Percentiles rank a stretch among this genome's conserved stretches.
phyloP scores from a whole-genome alignment of 2,113 vertebrate genomes.

The Engystomops pustulosus region DNA sequence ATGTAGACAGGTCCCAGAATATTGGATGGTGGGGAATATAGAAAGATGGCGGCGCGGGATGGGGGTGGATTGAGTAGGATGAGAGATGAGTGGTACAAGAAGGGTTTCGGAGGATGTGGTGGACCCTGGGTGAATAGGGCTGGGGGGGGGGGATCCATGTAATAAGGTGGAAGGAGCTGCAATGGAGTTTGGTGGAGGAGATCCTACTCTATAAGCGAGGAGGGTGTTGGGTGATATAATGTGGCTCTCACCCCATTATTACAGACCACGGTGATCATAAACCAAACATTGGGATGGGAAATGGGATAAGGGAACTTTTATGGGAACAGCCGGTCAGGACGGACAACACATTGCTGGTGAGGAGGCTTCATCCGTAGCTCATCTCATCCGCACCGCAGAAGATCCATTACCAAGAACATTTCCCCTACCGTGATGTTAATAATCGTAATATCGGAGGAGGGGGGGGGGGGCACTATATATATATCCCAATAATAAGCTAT shows the following conservation, averaged over 20 bases:
- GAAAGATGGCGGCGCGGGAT: neutral
- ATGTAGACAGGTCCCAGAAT: neutral
- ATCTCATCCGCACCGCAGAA: neutral
- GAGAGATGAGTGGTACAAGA: neutral
- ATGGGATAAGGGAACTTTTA: neutral
- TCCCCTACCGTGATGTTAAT: neutral
- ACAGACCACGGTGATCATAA: too few relatives aligned
- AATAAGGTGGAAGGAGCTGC: too few relatives aligned
- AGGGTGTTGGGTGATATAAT: too few relatives aligned
- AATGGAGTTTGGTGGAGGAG: too few relatives aligned
- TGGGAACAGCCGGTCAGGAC: neutral
- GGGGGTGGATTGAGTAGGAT: neutral
- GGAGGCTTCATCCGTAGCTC: neutral
- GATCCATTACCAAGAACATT: neutral
- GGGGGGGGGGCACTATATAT: slow-evolving; percentile 21
- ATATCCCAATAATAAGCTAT: neutral
- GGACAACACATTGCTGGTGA: neutral
- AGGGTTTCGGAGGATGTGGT: neutral
- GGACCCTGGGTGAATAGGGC: too few relatives aligned
- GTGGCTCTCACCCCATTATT: too few relatives aligned
- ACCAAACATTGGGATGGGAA: too few relatives aligned
- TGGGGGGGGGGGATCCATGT: too few relatives aligned
- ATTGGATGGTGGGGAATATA: neutral
- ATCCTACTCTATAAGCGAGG: too few relatives aligned
- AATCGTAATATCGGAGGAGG: neutral